These are phyloP conservation scores for Drosophila pseudoobscura DNA, from an alignment of 1,140 invertebrate species.

Conservation along the genomic window DNA sequence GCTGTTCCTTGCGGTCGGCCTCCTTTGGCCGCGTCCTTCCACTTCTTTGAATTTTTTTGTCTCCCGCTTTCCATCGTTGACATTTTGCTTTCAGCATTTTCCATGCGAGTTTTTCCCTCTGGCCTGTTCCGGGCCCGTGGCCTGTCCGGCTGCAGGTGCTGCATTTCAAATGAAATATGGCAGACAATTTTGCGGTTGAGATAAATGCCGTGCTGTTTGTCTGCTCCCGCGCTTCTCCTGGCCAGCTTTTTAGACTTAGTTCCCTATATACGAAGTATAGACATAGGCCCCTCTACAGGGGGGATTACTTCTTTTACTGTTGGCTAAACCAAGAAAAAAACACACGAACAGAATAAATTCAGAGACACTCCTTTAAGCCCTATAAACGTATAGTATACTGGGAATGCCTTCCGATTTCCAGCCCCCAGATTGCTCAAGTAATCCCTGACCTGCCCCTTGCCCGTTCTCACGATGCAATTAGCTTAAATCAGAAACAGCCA, in stretches of 20 bases:
- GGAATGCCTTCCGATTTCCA: too few species aligned
- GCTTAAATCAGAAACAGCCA: slow-evolving; percentile 66
- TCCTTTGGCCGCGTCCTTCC: slow-evolving; percentile 32
- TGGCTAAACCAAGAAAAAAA: too few species aligned
- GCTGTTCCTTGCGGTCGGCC: slow-evolving; percentile 30
- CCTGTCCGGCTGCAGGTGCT: slow-evolving; percentile 69
- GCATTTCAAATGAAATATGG: slow-evolving; percentile 79
- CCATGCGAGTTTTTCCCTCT: slow-evolving; percentile 25
- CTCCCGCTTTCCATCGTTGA: slow-evolving; percentile 62
- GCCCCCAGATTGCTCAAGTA: not conserved
- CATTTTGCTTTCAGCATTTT: slow-evolving; percentile 72
- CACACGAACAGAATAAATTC: too few species aligned
- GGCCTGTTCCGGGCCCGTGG: not conserved
- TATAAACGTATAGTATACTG: too few species aligned
- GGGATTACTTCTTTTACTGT: not conserved
- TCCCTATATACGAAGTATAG: not conserved
- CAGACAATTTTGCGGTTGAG: slow-evolving; percentile 74
- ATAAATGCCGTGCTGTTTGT: slow-evolving; percentile 70
- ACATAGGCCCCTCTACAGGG: not conserved
- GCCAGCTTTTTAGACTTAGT: slow-evolving; percentile 67
- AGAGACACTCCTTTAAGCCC: too few species aligned
- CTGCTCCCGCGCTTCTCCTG: slow-evolving; percentile 53
- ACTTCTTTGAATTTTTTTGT: slow-evolving; percentile 30
- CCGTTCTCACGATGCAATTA: slow-evolving; percentile 55
- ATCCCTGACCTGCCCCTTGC: not conserved